phyloP scores from a whole-genome alignment of 2,113 vertebrate species.

The Cervus canadensis region DNA sequence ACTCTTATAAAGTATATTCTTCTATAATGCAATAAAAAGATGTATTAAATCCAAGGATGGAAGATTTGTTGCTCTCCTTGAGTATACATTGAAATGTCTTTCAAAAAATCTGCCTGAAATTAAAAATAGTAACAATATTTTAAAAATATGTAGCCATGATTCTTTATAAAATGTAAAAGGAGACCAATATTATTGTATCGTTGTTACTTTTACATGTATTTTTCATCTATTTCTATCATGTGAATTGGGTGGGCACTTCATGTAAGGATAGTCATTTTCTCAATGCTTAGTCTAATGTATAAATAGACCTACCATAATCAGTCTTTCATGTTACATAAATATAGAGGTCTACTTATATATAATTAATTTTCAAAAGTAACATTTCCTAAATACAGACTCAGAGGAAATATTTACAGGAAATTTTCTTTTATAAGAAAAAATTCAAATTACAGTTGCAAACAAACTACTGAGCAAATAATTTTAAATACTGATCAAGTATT shows the following conservation, averaged over 20 bases:
- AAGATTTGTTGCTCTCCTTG: not conserved
- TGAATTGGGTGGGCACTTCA: not conserved
- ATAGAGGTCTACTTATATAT: not conserved
- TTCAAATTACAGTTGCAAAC: not conserved
- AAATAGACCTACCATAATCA: not conserved
- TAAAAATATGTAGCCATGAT: not conserved
- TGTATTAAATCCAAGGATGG: not conserved
- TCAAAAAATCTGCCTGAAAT: not conserved
- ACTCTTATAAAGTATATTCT: not conserved
- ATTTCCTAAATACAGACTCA: not conserved
- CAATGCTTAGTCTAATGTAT: not conserved
- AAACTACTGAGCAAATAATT: not conserved
- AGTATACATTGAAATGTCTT: not conserved
- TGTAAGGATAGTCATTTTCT: accelerated
- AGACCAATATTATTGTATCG: not conserved
- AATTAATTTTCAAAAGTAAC: not conserved
- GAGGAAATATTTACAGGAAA: not conserved
- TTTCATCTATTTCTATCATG: not conserved
- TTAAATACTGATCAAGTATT: not conserved
- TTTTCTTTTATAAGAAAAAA: not conserved
- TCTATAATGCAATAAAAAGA: not conserved
- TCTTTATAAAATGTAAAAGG: not conserved
- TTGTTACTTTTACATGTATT: not conserved
- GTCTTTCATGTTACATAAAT: not conserved
- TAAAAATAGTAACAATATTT: not conserved